Conservation (phyloP, 2,797 vertebrate genomes). For the Gymnothorax javanicus region DNA sequence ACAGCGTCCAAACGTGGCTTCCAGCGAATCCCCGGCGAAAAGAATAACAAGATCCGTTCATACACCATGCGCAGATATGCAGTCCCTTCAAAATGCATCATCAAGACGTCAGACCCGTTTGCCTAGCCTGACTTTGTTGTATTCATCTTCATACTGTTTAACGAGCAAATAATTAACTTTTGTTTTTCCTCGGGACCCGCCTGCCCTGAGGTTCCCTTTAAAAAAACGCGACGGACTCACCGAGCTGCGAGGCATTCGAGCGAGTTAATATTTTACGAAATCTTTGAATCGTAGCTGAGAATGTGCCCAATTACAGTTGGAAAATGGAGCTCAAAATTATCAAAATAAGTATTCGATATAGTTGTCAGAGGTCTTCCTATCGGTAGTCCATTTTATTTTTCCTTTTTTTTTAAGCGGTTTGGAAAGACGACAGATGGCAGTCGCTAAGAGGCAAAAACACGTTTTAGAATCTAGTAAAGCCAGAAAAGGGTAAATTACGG, state of each 20-base stretch:
- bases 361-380: too few species aligned
- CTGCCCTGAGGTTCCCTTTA: constrained; percentile 18
- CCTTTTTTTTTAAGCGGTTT: too few species aligned
- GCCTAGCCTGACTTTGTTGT: constrained; percentile 33
- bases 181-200: constrained; percentile 45
- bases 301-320: neutral
- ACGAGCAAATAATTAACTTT: constrained; percentile 49
- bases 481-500: neutral
- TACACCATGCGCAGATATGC: neutral
- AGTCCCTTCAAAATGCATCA: constrained; percentile 9
- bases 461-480: neutral
- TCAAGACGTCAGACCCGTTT: constrained; percentile 29
- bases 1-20: too few species aligned
- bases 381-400: too few species aligned
- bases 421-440: too few species aligned
- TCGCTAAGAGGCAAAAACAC: neutral
- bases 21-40: neutral
- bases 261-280: neutral
- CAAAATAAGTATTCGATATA: too few species aligned
- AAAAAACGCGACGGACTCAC: neutral
- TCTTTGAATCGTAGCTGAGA: neutral
- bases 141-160: constrained; percentile 44
- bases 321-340: too few species aligned
- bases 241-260: neutral
- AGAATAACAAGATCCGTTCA: neutral